phyloP scores from a whole-genome alignment of 2,888 invertebrate genomes.

The Seladonia tumulorum region DNA sequence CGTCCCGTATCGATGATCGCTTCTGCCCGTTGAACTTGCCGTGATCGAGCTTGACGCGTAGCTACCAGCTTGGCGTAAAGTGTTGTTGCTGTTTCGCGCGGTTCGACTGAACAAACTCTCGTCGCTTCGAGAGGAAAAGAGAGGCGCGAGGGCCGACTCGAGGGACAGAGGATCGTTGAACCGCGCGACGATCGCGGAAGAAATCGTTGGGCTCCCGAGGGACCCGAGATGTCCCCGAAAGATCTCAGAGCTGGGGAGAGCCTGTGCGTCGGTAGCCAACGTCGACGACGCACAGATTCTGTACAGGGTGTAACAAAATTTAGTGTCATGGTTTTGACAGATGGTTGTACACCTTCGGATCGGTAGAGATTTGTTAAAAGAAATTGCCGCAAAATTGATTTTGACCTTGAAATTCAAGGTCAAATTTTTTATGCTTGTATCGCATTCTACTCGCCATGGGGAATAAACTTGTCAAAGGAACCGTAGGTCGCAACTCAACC shows the following conservation, averaged over 20 bases:
- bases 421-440: too few species aligned
- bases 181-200: slow-evolving; percentile 45
- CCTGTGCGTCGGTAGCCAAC: background rate
- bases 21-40: slow-evolving; percentile 65
- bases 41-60: slow-evolving; percentile 76
- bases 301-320: too few species aligned
- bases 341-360: too few species aligned
- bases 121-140: background rate
- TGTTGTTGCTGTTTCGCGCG: background rate
- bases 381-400: too few species aligned
- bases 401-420: too few species aligned
- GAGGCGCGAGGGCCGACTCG: background rate
- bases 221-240: background rate
- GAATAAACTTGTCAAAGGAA: too few species aligned
- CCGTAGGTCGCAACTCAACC: too few species aligned
- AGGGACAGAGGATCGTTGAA: background rate
- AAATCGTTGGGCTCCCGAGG: slow-evolving; percentile 16
- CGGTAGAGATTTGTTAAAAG: too few species aligned
- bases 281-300: background rate
- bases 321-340: too few species aligned
- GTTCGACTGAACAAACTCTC: background rate
- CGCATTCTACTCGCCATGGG: too few species aligned
- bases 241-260: background rate
- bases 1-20: background rate
- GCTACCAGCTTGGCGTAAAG: slow-evolving; percentile 69